These are phyloP conservation scores for Sus cebifrons DNA, from an alignment of 2,797 vertebrate genomes.

Conservation along the genomic window DNA sequence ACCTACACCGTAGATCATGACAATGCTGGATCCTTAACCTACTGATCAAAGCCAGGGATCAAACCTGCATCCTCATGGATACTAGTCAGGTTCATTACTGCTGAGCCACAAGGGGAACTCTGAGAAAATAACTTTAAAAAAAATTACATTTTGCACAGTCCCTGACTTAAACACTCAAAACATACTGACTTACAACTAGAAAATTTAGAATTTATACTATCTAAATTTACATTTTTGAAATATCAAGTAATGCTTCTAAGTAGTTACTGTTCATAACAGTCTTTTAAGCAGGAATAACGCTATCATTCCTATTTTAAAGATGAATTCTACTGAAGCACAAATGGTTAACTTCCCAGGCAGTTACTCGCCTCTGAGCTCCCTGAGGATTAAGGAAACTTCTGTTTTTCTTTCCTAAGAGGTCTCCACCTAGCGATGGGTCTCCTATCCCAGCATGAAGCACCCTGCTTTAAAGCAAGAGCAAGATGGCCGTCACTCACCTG, in stretches of 20 bases:
- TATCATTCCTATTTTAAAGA: conserved; percentile 13
- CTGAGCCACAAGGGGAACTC: too few species aligned
- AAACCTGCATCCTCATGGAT: too few species aligned
- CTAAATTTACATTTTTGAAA: neutral
- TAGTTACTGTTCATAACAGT: conserved; percentile 51
- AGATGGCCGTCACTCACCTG: neutral
- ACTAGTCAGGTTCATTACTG: too few species aligned
- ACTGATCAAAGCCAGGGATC: too few species aligned
- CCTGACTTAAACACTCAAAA: conserved; percentile 32
- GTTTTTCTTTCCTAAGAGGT: neutral
- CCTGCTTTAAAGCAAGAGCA: conserved; percentile 42
- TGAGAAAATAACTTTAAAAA: too few species aligned
- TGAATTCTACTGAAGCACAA: conserved; percentile 39
- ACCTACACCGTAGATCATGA: too few species aligned
- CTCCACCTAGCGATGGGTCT: neutral
- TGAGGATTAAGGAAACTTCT: neutral
- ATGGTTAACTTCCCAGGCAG: neutral
- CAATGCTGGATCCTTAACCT: too few species aligned
- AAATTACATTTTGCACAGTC: conserved; percentile 30
- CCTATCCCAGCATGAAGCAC: neutral
- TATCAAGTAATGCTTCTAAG: conserved; percentile 17
- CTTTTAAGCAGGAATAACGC: neutral
- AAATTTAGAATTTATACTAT: conserved; percentile 52
- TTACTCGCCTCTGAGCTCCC: neutral
- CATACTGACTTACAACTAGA: conserved; percentile 45